Conservation (phyloP, 2,113 vertebrate species). For the Gyps fulvus region DNA sequence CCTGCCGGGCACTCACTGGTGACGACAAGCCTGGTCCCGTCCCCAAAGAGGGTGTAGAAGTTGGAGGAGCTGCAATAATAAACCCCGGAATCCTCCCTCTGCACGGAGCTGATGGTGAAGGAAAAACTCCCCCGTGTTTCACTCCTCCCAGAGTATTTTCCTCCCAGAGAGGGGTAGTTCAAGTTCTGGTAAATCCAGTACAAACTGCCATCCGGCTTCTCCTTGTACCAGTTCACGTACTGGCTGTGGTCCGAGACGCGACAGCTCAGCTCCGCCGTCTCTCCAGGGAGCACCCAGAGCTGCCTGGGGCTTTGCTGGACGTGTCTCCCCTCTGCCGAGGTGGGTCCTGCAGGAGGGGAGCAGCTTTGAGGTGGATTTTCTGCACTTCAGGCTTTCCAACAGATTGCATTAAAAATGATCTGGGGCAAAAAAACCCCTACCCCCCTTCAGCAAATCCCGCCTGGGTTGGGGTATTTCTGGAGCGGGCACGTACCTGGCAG, state of each 20-base stretch:
- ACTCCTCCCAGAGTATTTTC: accelerated
- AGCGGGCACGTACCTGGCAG: not conserved
- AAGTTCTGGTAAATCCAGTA: accelerated
- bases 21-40: not conserved
- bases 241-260: accelerated
- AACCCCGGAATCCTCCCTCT: not conserved
- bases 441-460: too few species aligned
- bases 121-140: accelerated
- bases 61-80: not conserved
- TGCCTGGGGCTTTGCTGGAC: not conserved
- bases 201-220: not conserved
- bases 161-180: accelerated
- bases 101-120: not conserved
- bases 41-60: accelerated
- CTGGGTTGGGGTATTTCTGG: not conserved
- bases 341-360: not conserved
- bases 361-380: not conserved
- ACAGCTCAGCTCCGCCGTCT: not conserved
- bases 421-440: not conserved
- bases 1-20: not conserved
- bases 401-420: not conserved
- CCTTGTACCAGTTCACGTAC: not conserved
- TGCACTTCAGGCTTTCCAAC: not conserved
- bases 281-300: not conserved
- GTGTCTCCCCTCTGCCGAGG: accelerated